Percentiles rank a stretch among this genome's conserved stretches.
These are phyloP conservation scores for Heliconius melpomene DNA, from an alignment of 1,140 invertebrate genomes.

Conservation along the genomic window DNA sequence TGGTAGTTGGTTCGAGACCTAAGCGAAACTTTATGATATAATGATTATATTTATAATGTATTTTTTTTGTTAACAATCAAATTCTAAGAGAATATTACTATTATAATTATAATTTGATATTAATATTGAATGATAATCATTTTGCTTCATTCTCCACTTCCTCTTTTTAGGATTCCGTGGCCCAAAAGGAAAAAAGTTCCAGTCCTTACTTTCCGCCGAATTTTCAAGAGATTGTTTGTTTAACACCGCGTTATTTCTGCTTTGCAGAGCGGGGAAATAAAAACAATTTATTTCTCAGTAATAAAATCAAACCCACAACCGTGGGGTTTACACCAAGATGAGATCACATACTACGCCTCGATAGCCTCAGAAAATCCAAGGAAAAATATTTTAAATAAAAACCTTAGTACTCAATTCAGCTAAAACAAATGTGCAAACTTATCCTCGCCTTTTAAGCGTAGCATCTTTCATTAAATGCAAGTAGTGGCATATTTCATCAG, in stretches of 20 bases:
- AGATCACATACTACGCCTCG: no score
- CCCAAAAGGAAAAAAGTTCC: no score
- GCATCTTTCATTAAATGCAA: slow-evolving; percentile 26
- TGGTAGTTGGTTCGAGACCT: no score
- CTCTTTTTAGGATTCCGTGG: background rate
- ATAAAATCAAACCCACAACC: background rate
- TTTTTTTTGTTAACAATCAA: no score
- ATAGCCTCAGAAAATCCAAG: background rate
- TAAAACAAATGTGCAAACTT: background rate
- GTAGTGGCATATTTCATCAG: slow-evolving; percentile 35
- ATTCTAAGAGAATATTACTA: background rate
- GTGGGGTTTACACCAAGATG: no score
- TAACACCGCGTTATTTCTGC: no score
- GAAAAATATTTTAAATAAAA: background rate
- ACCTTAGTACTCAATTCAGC: background rate
- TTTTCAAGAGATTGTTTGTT: background rate
- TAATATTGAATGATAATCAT: no score
- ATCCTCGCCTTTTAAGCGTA: background rate
- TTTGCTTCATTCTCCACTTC: background rate
- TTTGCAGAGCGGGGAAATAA: no score
- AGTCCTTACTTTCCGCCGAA: no score
- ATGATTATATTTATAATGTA: no score
- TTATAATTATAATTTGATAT: background rate
- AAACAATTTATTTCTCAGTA: no score
- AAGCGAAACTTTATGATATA: no score